These are phyloP conservation scores for Calosoma granatense DNA, from an alignment of 1,140 invertebrate genomes.

Conservation along the genomic window DNA sequence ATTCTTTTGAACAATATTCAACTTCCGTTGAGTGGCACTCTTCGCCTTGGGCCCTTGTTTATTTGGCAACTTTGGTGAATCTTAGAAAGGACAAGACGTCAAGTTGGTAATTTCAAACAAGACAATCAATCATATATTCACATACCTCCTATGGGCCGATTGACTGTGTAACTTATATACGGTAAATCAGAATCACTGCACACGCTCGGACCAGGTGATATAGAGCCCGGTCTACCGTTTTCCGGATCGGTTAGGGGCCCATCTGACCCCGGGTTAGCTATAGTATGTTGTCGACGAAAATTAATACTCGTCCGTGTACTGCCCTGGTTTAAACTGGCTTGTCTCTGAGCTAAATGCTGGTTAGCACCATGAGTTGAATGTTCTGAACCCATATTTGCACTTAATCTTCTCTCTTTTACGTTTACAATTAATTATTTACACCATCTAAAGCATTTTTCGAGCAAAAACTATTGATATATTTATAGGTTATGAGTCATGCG, in stretches of 20 bases:
- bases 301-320: conserved; percentile 27
- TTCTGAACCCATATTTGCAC: conserved; percentile 50
- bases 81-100: conserved; percentile 30
- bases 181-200: conserved; percentile 85
- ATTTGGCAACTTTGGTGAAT: conserved; percentile 65
- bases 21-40: conserved; percentile 15
- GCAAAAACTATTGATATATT: too few relatives aligned
- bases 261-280: conserved; percentile 38
- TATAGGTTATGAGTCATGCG: too few relatives aligned
- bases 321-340: conserved; percentile 24
- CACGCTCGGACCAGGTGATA: conserved; percentile 73
- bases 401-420: too few relatives aligned
- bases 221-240: conserved; percentile 51
- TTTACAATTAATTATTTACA: too few relatives aligned
- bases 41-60: conserved; percentile 36
- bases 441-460: too few relatives aligned
- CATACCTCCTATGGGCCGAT: conserved; percentile 74
- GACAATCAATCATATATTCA: conserved; percentile 10
- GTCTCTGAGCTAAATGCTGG: conserved; percentile 18
- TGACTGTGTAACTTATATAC: conserved; percentile 90
- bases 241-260: conserved; percentile 25
- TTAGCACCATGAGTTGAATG: conserved; percentile 39
- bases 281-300: conserved; percentile 44
- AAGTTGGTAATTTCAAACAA: conserved; percentile 4
- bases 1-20: conserved; percentile 19